Conservation (phyloP, 2,888 invertebrate species). For the Electrophaes corylata region DNA sequence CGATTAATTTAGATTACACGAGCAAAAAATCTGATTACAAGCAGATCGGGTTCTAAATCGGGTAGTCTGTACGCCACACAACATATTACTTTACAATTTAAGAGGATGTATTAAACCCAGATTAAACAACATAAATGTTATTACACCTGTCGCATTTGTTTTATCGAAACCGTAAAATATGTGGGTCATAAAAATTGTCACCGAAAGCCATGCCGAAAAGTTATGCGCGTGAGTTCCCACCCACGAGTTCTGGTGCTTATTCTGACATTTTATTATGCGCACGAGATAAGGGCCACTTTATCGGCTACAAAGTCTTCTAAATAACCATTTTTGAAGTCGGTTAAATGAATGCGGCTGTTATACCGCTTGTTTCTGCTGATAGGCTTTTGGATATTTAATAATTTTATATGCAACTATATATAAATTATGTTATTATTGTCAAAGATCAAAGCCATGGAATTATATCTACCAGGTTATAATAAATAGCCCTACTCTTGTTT, state of each 20-base stretch:
- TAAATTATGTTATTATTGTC: background rate
- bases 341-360: background rate
- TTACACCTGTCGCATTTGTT: slow-evolving; percentile 47
- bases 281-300: slow-evolving; percentile 11
- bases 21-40: background rate
- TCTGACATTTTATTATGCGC: slow-evolving; percentile 19
- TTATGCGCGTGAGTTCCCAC: slow-evolving; percentile 27
- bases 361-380: background rate
- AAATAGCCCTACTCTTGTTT: no score
- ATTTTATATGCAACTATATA: background rate
- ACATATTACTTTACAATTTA: slow-evolving; percentile 66
- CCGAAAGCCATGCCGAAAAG: slow-evolving; percentile 38
- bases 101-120: slow-evolving; percentile 40
- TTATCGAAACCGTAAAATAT: slow-evolving; percentile 49
- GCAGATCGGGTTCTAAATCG: slow-evolving; percentile 9
- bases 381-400: background rate
- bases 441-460: no score
- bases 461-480: no score
- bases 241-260: slow-evolving; percentile 27
- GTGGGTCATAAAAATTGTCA: slow-evolving; percentile 49
- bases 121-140: slow-evolving; percentile 49
- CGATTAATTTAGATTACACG: no score
- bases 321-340: background rate
- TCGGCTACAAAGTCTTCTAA: slow-evolving; percentile 16
- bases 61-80: slow-evolving; percentile 39